Evolutionary conservation across 2,797 vertebrate genomes (phyloP), one percentile per base, ranked within the genome.

Genomic region (Neopelma chrysocephalum): DNA sequence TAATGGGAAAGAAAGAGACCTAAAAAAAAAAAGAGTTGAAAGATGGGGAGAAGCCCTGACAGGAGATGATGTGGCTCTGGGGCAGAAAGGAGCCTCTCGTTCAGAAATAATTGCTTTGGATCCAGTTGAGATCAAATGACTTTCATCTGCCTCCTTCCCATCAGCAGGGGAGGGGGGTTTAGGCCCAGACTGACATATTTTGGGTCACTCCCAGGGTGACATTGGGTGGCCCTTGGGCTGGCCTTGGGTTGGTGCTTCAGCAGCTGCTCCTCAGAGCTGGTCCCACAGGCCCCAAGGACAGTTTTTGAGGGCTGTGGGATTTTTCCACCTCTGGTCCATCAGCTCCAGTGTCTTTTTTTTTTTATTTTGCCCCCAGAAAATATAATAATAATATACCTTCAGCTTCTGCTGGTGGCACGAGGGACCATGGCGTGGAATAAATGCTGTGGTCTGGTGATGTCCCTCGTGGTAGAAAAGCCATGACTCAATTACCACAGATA

Each of bases 401-500:
- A 60, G 84, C 87, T 87, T 26, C 62, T 68, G 87, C 70, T 40
- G 71, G 5, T n/a, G 71, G 70, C 81, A 20, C 71, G 1, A 34
- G 94, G 94, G 91, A 82, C 15, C 47, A 0, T 2, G 0, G 2
- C 0, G 18, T 42, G 76, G 76, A 61, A 54, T 64, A 9, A 68
- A 15, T 5, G 62, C 94, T 50, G 10, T 17, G 57, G 82, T 58
- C 93, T 32, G 50, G 70, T 11, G 93, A 9, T 16, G 43, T 96
- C 96, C 89, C 95, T 38, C 0, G 60, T 18, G 87, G 79, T 2
- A 11, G 72, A 27, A 82, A 61, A 94, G 79, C 53, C 84, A 14
- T 3, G 75, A 34, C 89, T 95, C 91, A 60, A 48, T 94, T 85
- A 91, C 71, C 19, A 18, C 48, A 53, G 87, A 64, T n/a, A n/a